phyloP scores from a whole-genome alignment of 2,888 invertebrate genomes.

The Macrophya alboannulata region DNA sequence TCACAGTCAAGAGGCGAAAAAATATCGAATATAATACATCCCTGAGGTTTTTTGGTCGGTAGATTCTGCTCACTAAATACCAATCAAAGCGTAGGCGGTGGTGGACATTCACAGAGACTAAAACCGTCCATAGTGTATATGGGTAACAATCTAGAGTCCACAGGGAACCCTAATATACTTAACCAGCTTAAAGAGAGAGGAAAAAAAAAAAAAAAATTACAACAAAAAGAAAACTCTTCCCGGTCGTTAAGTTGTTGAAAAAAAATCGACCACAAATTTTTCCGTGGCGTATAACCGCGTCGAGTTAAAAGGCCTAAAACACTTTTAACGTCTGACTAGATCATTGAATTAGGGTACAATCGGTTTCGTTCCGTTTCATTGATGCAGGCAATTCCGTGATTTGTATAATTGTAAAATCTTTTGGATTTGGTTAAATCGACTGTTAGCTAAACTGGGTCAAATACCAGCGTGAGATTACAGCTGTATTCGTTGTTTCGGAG shows the following conservation, averaged over 20 bases:
- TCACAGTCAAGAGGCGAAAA: not conserved
- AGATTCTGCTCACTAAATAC: not conserved
- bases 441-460: not conserved
- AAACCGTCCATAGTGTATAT: not conserved
- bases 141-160: not conserved
- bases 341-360: not conserved
- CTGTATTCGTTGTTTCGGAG: not conserved
- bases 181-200: not conserved
- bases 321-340: not conserved
- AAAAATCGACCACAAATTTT: constrained; percentile 9
- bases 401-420: constrained; percentile 14
- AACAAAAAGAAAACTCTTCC: not conserved
- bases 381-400: not conserved
- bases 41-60: not conserved
- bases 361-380: constrained; percentile 12
- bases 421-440: not conserved
- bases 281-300: not conserved
- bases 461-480: not conserved
- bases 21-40: not conserved
- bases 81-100: not conserved
- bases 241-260: not conserved
- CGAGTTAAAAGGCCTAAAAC: not conserved
- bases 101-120: not conserved
- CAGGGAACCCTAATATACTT: not conserved
- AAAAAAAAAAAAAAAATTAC: not conserved